These are phyloP conservation scores for Drosophila subsilvestris DNA, from an alignment of 2,888 invertebrate genomes.

Conservation along the genomic window DNA sequence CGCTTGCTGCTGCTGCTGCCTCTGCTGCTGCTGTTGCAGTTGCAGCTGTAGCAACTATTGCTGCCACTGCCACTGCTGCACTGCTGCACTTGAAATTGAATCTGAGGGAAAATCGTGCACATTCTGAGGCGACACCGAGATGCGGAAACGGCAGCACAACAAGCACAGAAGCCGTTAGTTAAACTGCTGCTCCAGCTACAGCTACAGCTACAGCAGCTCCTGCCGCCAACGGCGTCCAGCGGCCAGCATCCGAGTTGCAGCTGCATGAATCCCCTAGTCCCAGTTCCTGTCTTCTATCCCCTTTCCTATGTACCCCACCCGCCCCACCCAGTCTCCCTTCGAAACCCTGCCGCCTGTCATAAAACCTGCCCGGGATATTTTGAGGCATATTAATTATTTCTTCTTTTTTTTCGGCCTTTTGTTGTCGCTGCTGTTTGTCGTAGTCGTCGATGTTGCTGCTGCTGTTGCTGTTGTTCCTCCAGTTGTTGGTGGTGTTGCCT, in stretches of 20 bases:
- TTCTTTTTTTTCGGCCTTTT: slow-evolving; percentile 59
- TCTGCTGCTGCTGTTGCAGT: slow-evolving; percentile 37
- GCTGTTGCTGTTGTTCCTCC: slow-evolving; percentile 58
- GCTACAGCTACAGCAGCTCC: slow-evolving; percentile 42
- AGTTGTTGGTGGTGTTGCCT: slow-evolving; percentile 55
- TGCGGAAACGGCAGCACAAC: slow-evolving; percentile 81
- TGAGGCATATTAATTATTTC: slow-evolving; percentile 82
- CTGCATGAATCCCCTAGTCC: slow-evolving; percentile 62
- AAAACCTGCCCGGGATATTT: slow-evolving; percentile 69
- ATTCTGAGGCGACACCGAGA: slow-evolving; percentile 80
- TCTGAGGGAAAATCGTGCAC: slow-evolving; percentile 78
- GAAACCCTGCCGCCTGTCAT: slow-evolving; percentile 79
- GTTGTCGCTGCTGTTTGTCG: slow-evolving; percentile 61
- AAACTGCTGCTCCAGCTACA: slow-evolving; percentile 65
- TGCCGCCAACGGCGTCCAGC: slow-evolving; percentile 46
- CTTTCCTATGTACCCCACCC: slow-evolving; percentile 33
- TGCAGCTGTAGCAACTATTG: slow-evolving; percentile 45
- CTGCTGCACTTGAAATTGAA: slow-evolving; percentile 81
- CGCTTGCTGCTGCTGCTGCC: slow-evolving; percentile 65
- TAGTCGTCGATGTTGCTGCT: slow-evolving; percentile 48
- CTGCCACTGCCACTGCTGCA: slow-evolving; percentile 61
- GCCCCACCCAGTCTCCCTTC: slow-evolving; percentile 23
- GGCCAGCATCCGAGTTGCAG: slow-evolving; percentile 69
- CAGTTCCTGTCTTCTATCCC: slow-evolving; percentile 34
- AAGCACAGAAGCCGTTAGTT: slow-evolving; percentile 81